phyloP scores from a whole-genome alignment of 92 coral and sea anemone genomes.

The Heliopora coerulea region DNA sequence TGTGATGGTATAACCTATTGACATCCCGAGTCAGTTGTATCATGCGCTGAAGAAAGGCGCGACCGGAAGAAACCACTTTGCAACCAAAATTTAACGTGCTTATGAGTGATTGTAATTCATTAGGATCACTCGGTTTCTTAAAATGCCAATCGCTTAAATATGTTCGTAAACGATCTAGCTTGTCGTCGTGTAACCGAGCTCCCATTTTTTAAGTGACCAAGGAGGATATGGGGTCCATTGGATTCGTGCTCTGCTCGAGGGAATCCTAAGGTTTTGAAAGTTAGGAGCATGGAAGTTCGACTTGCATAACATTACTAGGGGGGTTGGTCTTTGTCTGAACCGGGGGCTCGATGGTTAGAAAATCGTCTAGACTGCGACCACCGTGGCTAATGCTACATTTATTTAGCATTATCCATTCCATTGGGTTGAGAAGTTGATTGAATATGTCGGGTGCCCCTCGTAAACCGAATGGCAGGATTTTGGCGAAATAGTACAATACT shows the following conservation, averaged over 20 bases:
- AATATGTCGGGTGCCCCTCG: constrained; percentile 48
- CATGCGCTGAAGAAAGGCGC: constrained; percentile 38
- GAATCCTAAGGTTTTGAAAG: background rate
- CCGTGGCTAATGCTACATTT: constrained; percentile 42
- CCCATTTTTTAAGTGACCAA: background rate
- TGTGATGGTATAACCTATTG: background rate
- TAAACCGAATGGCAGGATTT: constrained; percentile 54
- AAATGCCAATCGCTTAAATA: background rate
- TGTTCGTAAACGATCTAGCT: background rate
- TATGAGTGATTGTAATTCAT: constrained; percentile 31
- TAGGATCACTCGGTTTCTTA: background rate
- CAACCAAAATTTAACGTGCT: constrained; percentile 43
- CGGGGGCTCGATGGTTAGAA: constrained; percentile 44
- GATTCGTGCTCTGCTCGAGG: background rate
- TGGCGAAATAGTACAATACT: constrained; percentile 40
- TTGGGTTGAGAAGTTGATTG: constrained; percentile 45
- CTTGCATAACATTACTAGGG: background rate
- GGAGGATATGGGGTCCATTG: background rate
- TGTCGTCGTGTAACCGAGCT: constrained; percentile 16
- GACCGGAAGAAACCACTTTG: constrained; percentile 20
- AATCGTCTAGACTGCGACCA: constrained; percentile 52
- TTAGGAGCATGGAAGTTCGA: background rate
- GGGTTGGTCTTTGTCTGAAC: background rate
- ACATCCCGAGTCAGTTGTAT: constrained; percentile 17
- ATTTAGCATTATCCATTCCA: constrained; percentile 50